A percentile compares a stretch with the other conserved stretches of the same genome.
phyloP scores from a whole-genome alignment of 2,888 invertebrate species.

The Argyresthia goedartella region DNA sequence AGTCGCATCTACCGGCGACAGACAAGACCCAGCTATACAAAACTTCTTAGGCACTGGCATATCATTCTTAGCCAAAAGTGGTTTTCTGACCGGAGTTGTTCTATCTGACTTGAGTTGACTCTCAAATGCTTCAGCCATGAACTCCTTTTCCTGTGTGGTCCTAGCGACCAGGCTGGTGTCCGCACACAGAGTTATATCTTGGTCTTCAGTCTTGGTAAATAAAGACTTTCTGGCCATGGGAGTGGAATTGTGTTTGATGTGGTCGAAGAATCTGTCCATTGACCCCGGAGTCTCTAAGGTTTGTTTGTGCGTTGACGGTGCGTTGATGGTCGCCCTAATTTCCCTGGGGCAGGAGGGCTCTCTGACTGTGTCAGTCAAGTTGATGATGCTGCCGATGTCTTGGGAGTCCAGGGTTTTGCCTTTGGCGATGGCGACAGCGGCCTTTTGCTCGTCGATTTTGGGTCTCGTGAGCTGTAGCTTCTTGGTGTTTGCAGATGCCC shows the following conservation, averaged over 20 bases:
- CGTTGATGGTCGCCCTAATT: constrained; percentile 16
- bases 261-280: constrained; percentile 44
- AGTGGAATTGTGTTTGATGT: constrained; percentile 51
- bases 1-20: constrained; percentile 26
- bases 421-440: background rate
- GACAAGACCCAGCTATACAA: constrained; percentile 45
- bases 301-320: background rate
- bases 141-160: constrained; percentile 52
- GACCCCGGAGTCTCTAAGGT: constrained; percentile 40
- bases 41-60: constrained; percentile 17
- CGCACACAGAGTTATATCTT: constrained; percentile 40
- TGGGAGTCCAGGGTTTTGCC: background rate
- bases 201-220: constrained; percentile 29
- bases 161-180: constrained; percentile 28
- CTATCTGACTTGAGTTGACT: constrained; percentile 25
- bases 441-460: background rate
- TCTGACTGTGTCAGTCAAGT: constrained; percentile 27
- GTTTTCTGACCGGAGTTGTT: constrained; percentile 19
- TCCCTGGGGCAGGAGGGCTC: constrained; percentile 20
- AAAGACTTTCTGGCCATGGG: constrained; percentile 53
- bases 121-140: constrained; percentile 49
- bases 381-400: constrained; percentile 25
- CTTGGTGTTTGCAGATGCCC: background rate
- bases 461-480: background rate
- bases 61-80: constrained; percentile 15